Conservation (phyloP, 2,797 vertebrate species). For the Tragopan temminckii region DNA sequence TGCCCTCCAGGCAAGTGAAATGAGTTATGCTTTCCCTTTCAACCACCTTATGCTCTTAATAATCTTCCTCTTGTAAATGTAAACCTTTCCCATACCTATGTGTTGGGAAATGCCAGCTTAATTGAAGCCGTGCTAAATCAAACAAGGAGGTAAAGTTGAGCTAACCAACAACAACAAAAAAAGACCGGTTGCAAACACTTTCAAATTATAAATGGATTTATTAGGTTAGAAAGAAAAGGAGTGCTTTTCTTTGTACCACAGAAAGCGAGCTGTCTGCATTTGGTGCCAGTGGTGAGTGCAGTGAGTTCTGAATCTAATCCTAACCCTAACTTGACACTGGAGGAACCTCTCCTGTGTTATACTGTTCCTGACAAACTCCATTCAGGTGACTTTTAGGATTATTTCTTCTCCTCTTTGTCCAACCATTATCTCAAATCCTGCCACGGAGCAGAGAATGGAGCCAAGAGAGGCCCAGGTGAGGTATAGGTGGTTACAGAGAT, state of each 20-base stretch:
- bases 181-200: conserved; percentile 18
- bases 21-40: conserved; percentile 30
- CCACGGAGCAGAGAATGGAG: neutral
- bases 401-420: conserved; percentile 18
- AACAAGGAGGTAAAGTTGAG: conserved; percentile 37
- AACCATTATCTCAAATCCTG: neutral
- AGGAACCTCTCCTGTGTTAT: neutral
- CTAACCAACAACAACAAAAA: neutral
- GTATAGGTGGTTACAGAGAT: neutral
- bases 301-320: conserved; percentile 60
- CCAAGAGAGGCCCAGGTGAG: accelerated
- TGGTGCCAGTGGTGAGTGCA: conserved; percentile 46
- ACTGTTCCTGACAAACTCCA: neutral
- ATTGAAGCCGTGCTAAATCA: conserved; percentile 20
- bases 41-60: conserved; percentile 21
- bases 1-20: conserved; percentile 8
- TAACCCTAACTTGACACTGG: conserved; percentile 47
- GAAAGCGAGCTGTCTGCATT: conserved; percentile 43
- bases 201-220: conserved; percentile 73
- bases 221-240: conserved; percentile 45
- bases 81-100: neutral
- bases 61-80: neutral
- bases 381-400: neutral
- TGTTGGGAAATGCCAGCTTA: neutral
- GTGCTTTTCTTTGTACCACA: neutral